A percentile compares a stretch with the other conserved stretches of the same genome.
phyloP scores from a whole-genome alignment of 2,888 invertebrate genomes.

The Cosmopolites sordidus region DNA sequence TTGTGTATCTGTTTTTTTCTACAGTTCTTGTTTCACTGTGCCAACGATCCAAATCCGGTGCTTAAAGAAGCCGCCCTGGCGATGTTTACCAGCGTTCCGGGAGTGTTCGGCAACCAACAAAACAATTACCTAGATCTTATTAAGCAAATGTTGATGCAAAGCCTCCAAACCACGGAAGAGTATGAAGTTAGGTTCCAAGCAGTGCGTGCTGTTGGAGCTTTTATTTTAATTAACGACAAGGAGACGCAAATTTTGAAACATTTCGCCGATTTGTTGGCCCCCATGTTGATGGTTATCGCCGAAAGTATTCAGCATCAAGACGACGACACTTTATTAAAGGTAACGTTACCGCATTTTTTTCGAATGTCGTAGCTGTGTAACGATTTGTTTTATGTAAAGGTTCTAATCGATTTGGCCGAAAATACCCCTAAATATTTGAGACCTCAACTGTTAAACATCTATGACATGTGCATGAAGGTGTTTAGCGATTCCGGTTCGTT shows the following conservation, averaged over 20 bases:
- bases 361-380: no score
- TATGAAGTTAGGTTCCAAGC: constrained; percentile 77
- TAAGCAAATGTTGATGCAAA: constrained; percentile 89
- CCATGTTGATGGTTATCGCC: constrained; percentile 70
- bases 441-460: constrained; percentile 78
- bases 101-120: constrained; percentile 95
- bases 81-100: constrained; percentile 93
- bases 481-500: constrained; percentile 67
- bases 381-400: no score
- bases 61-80: constrained; percentile 90
- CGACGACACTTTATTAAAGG: constrained; percentile 86
- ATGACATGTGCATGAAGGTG: constrained; percentile 84
- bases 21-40: constrained; percentile 88
- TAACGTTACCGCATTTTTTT: no score
- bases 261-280: constrained; percentile 79
- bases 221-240: constrained; percentile 89
- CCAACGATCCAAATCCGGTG: constrained; percentile 74
- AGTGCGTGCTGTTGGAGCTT: constrained; percentile 79
- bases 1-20: no score
- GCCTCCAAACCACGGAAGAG: constrained; percentile 62
- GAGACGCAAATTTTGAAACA: constrained; percentile 86
- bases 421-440: constrained; percentile 88
- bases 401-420: constrained; percentile 91
- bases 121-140: constrained; percentile 86
- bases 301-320: constrained; percentile 79